These are phyloP conservation scores for Volucella bombylans DNA, from an alignment of 2,888 invertebrate genomes.

Conservation along the genomic window DNA sequence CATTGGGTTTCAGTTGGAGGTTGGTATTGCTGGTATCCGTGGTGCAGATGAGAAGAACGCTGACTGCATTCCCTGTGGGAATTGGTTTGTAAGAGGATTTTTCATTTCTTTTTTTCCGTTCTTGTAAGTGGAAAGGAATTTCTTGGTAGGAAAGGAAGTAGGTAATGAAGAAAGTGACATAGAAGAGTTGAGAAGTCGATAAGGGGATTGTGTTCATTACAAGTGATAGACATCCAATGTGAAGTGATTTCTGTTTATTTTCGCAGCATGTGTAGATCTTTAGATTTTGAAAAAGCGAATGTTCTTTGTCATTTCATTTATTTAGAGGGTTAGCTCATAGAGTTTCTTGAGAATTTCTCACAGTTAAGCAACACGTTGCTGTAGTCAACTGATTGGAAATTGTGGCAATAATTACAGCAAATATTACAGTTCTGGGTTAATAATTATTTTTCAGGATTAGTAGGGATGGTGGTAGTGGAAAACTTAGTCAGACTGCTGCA, in stretches of 20 bases:
- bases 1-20: constrained; percentile 41
- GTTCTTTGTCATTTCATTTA: too few relatives aligned
- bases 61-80: constrained; percentile 36
- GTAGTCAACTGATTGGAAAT: too few relatives aligned
- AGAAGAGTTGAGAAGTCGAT: constrained; percentile 26
- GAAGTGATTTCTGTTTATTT: constrained; percentile 18
- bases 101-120: background rate
- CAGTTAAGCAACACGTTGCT: too few relatives aligned
- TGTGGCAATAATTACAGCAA: too few relatives aligned
- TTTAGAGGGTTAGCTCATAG: too few relatives aligned
- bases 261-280: background rate
- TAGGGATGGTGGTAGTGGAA: too few relatives aligned
- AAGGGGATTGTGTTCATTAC: constrained; percentile 35
- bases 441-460: too few relatives aligned
- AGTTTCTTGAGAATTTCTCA: too few relatives aligned
- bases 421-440: too few relatives aligned
- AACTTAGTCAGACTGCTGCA: too few relatives aligned
- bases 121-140: constrained; percentile 9
- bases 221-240: constrained; percentile 17
- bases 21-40: background rate
- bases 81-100: constrained; percentile 15
- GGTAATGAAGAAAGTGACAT: constrained; percentile 34
- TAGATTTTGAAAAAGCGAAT: too few relatives aligned
- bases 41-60: constrained; percentile 22
- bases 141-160: background rate